Evolutionary conservation across 2,797 vertebrate genomes (phyloP), one percentile per base, ranked within the genome.

Genomic region (Sylvia borin): DNA sequence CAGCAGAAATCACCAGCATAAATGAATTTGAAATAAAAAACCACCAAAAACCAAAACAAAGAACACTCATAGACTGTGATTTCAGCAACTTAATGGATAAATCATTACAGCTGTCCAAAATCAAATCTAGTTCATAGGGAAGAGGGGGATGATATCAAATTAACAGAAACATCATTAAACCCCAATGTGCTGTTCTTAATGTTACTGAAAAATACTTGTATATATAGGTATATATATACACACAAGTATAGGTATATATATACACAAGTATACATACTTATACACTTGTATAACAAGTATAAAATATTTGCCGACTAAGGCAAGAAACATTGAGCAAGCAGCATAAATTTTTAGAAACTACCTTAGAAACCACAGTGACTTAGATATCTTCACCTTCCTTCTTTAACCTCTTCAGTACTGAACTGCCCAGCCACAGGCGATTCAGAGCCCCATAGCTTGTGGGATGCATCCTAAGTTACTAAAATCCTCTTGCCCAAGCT

Each of bases 91-190:
- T 84, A 58, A 87, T n/a, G 45, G 21, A 77, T 67, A 79, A 85
- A 93, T 38, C 40, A 60, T 45, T 58, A 72, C 10, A 43, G 32
- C 29, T n/a, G 10, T 62, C 40, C 25, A 67, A 71, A 96, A 82
- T 76, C 18, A 70, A 67, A 60, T 57, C 54, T 54, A 19, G 5
- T 45, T 86, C 45, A 70, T 0, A 2, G 11, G 3, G 40, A 22
- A 80, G 29, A 19, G 6, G 8, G 13, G 6, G 26, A 48, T 86
- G 38, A 80, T 15, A 85, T 4, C 9, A 78, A 82, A 81, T 31
- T 9, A 87, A 85, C 21, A 82, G 47, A 84, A 92, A 87, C 53
- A 25, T 24, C 32, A 91, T 55, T 89, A 89, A 73, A 66, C n/a
- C 40, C 15, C 40, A 75, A 40, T 15, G 7, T 31, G 42, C 50